These are phyloP conservation scores for Dysidea cf. avara DNA, from an alignment of 37 sponge, comb jelly and placozoan species.

Conservation along the genomic window DNA sequence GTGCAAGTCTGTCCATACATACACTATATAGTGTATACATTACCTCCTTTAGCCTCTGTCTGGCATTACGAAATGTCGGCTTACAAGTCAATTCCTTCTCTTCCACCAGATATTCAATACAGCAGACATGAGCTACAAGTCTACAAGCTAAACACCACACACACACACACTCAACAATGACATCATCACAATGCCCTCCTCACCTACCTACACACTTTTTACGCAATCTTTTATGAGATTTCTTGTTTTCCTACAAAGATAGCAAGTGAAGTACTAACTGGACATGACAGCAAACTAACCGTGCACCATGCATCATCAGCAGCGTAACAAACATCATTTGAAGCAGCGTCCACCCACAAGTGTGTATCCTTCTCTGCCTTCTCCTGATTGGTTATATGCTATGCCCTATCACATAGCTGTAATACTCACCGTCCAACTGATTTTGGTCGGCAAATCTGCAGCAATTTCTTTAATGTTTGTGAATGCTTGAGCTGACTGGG, in stretches of 20 bases:
- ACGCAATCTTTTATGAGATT: slow-evolving; percentile 11
- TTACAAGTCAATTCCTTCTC: slow-evolving; percentile 54
- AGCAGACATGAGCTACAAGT: not conserved
- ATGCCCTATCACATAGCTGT: too few species aligned
- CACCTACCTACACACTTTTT: slow-evolving; percentile 18
- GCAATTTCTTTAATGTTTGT: not conserved
- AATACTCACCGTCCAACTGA: not conserved
- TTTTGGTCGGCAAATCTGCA: slow-evolving; percentile 1
- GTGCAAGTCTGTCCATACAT: not conserved
- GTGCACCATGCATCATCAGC: slow-evolving; percentile 11
- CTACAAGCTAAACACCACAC: not conserved
- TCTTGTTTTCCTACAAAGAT: slow-evolving; percentile 23
- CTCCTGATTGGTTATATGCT: slow-evolving; percentile 29
- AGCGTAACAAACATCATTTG: slow-evolving; percentile 70
- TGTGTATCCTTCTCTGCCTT: slow-evolving; percentile 43
- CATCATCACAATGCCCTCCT: not conserved
- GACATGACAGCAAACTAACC: slow-evolving; percentile 1
- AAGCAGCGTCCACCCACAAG: slow-evolving; percentile 47
- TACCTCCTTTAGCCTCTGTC: slow-evolving; percentile 66
- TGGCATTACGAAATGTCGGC: slow-evolving; percentile 70
- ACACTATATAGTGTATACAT: too few species aligned
- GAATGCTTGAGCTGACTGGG: not conserved
- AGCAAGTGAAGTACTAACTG: not conserved
- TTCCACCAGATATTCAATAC: slow-evolving; percentile 50
- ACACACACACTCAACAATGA: slow-evolving; percentile 10